Conservation (phyloP, 2,888 invertebrate species). For the Zele albiditarsus region DNA sequence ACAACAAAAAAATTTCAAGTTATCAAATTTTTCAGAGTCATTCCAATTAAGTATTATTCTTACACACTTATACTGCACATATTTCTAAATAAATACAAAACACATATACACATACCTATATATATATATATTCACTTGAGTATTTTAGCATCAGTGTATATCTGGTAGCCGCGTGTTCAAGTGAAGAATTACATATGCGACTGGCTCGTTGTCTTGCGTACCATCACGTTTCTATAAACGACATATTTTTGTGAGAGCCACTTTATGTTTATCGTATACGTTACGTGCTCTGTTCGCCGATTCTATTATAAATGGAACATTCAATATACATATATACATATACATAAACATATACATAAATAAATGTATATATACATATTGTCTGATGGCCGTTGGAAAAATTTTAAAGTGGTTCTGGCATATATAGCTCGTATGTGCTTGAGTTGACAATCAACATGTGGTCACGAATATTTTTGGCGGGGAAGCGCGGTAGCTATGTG, state of each 20-base stretch:
- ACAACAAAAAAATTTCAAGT: too few species aligned
- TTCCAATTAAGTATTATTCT: too few species aligned
- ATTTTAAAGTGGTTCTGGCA: constrained; percentile 5
- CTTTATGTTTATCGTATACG: constrained; percentile 54
- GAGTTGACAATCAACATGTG: constrained; percentile 31
- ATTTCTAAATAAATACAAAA: neutral
- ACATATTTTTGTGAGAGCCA: constrained; percentile 65
- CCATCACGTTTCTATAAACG: constrained; percentile 70
- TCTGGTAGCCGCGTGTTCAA: constrained; percentile 48
- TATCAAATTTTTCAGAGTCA: too few species aligned
- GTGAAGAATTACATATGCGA: constrained; percentile 69
- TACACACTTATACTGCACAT: neutral
- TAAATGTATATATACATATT: neutral
- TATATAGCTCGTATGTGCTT: constrained; percentile 8
- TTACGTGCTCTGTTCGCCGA: constrained; percentile 46
- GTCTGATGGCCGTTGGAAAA: constrained; percentile 7
- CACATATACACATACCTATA: neutral
- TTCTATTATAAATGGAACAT: constrained; percentile 52
- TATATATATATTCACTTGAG: constrained; percentile 24
- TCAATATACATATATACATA: neutral
- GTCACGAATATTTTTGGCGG: constrained; percentile 19
- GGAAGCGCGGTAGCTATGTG: neutral
- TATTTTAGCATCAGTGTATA: constrained; percentile 37
- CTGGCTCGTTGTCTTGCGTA: constrained; percentile 57
- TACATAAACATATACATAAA: neutral